Conservation (phyloP, 2,888 invertebrate genomes). For the Antheraea yamamai region DNA sequence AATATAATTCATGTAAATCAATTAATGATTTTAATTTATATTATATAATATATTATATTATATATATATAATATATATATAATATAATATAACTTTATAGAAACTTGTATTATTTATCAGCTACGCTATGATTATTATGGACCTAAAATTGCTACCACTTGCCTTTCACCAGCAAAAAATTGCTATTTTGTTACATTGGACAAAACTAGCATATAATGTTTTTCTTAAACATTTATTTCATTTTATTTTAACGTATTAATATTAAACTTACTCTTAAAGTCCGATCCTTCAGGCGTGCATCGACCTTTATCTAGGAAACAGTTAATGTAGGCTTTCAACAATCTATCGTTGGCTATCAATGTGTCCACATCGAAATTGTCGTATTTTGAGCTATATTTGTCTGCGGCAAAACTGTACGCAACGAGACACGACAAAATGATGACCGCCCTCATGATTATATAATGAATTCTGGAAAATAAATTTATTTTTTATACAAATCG, state of each 20-base stretch:
- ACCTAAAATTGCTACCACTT: not conserved
- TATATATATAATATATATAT: too few species aligned
- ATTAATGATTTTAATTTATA: not conserved
- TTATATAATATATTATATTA: too few species aligned
- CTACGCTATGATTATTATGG: not conserved
- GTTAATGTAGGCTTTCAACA: slow-evolving; percentile 87
- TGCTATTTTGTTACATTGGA: not conserved
- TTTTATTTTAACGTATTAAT: not conserved
- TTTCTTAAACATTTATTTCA: not conserved
- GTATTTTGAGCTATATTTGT: slow-evolving; percentile 85
- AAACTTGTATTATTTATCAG: not conserved
- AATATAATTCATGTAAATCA: too few species aligned
- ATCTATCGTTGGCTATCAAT: slow-evolving; percentile 85
- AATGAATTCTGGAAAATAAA: slow-evolving; percentile 46
- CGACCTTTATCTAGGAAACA: slow-evolving; percentile 86
- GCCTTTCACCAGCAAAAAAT: not conserved
- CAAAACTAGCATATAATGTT: not conserved
- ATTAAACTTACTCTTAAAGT: slow-evolving; percentile 85
- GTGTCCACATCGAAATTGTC: slow-evolving; percentile 88
- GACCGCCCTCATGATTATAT: slow-evolving; percentile 59
- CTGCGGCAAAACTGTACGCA: slow-evolving; percentile 59
- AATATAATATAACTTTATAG: not conserved
- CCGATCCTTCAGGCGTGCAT: slow-evolving; percentile 87
- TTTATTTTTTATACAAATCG: slow-evolving; percentile 32
- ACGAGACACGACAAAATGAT: slow-evolving; percentile 62